Evolutionary conservation across 2,888 invertebrate genomes (phyloP).

Genomic region (Halictus ligatus): DNA sequence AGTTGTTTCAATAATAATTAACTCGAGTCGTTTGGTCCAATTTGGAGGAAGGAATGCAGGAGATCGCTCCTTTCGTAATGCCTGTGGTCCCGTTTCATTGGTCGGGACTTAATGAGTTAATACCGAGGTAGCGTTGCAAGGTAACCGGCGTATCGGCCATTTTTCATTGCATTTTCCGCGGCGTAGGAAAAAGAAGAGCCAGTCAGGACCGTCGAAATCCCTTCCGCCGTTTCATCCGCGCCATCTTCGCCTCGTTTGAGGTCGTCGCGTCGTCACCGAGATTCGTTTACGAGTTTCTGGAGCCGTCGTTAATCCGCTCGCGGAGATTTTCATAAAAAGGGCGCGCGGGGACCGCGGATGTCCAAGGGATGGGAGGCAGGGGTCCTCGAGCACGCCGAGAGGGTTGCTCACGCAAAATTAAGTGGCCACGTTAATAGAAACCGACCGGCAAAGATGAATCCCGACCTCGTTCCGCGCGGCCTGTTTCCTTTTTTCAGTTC

Average conservation of each 20-base stretch:
- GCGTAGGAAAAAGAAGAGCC: neutral
- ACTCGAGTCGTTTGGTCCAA: no score
- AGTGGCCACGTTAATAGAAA: constrained; percentile 40
- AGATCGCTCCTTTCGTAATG: no score
- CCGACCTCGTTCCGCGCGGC: neutral
- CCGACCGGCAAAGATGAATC: constrained; percentile 9
- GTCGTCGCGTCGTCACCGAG: neutral
- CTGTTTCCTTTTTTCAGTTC: constrained; percentile 7
- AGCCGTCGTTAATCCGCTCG: constrained; percentile 17
- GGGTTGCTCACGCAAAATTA: constrained; percentile 41
- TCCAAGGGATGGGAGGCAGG: neutral
- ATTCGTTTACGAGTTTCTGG: constrained; percentile 17
- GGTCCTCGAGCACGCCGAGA: neutral
- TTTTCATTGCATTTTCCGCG: neutral
- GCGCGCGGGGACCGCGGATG: neutral
- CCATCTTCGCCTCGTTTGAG: constrained; percentile 5
- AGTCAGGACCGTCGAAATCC: neutral
- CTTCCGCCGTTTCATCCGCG: constrained; percentile 8
- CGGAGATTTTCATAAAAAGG: constrained; percentile 1
- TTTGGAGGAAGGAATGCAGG: no score
- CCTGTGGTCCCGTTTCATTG: no score
- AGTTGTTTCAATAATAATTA: no score
- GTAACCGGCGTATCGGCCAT: neutral
- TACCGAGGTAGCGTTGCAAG: neutral
- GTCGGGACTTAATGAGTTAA: neutral